Percentiles rank a stretch among this genome's conserved stretches.
Evolutionary conservation across 2,113 vertebrate genomes (phyloP).

Genomic region (Neodontobutis hainanensis): DNA sequence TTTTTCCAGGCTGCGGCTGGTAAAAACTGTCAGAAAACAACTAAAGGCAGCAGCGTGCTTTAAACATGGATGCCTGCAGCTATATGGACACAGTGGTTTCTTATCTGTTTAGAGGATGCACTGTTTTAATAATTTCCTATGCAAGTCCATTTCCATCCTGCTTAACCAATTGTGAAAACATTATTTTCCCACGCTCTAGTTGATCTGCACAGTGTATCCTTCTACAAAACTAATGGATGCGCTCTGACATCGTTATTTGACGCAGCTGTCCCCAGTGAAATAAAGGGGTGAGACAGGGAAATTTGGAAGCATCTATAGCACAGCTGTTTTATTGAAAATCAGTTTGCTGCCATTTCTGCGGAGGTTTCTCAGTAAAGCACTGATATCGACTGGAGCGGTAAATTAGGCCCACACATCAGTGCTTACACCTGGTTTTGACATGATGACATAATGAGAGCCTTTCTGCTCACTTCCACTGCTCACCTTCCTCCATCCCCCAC

Average conservation of each 20-base stretch:
- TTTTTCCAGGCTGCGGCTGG: no score
- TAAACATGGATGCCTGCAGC: no score
- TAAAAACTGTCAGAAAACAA: no score
- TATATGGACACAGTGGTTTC: no score
- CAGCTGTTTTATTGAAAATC: conserved; percentile 4
- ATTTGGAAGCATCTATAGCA: not conserved
- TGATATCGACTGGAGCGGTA: not conserved
- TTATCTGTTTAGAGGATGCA: no score
- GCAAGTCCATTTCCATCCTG: no score
- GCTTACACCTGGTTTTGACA: conserved; percentile 17
- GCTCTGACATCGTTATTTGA: not conserved
- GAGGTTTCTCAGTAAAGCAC: conserved; percentile 3
- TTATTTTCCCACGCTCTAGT: no score
- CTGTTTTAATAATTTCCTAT: no score
- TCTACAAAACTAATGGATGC: not conserved
- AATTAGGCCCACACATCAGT: conserved; percentile 7
- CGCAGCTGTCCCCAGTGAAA: not conserved
- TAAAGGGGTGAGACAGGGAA: not conserved
- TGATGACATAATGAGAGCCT: conserved; percentile 62
- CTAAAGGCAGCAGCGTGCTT: no score
- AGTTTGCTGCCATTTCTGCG: conserved; percentile 2
- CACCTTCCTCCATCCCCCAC: conserved; percentile 58
- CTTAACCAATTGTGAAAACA: no score
- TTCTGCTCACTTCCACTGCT: conserved; percentile 43
- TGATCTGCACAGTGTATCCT: not conserved